A percentile compares a stretch with the other conserved stretches of the same genome.
phyloP scores from a whole-genome alignment of 2,113 vertebrate species.

The Ondatra zibethicus region DNA sequence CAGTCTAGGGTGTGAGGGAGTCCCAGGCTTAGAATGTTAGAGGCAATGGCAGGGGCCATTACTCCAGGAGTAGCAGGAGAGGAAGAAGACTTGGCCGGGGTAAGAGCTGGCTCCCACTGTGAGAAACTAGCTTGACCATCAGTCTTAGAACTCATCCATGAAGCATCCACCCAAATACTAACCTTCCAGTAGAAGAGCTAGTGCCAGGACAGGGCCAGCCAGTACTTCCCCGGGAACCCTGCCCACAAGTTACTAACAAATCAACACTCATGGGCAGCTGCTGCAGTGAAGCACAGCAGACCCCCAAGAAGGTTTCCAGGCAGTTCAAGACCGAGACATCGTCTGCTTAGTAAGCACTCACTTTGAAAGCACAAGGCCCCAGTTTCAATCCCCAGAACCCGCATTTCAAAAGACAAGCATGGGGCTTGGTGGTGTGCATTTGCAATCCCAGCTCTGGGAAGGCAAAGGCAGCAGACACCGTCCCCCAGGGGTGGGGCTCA shows the following conservation, averaged over 20 bases:
- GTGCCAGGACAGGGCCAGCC: neutral
- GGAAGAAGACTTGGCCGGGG: neutral
- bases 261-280: neutral
- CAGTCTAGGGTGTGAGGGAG: neutral
- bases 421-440: neutral
- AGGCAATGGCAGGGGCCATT: neutral
- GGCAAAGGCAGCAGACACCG: neutral
- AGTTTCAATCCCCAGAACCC: neutral
- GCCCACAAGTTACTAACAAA: slow-evolving; percentile 7
- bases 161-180: slow-evolving; percentile 12
- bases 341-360: neutral
- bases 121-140: neutral
- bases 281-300: neutral
- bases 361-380: neutral
- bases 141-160: neutral
- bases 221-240: neutral
- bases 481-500: neutral
- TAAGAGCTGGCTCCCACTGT: neutral
- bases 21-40: neutral
- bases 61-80: neutral
- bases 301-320: neutral
- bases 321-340: neutral
- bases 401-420: neutral
- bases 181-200: neutral
- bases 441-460: neutral